phyloP scores from a whole-genome alignment of 2,797 vertebrate species.

The Pelobates cultripes region DNA sequence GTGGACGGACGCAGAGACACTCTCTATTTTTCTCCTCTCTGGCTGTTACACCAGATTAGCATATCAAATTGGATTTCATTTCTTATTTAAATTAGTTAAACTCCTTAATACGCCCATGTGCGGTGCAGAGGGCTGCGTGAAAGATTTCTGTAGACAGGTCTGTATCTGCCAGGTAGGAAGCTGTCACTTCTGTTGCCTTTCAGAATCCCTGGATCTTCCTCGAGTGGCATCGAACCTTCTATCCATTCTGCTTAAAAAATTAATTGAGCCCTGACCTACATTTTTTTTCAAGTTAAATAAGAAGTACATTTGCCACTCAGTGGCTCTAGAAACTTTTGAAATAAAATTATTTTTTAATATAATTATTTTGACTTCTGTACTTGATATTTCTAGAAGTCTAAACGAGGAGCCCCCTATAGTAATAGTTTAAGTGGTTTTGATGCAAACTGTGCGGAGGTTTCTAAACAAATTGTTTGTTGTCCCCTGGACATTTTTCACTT shows the following conservation, averaged over 20 bases:
- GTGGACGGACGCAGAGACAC: background rate
- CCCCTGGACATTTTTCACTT: too few species aligned
- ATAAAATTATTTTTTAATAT: too few species aligned
- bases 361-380: too few species aligned
- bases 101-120: slow-evolving; percentile 33
- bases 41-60: slow-evolving; percentile 50
- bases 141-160: slow-evolving; percentile 40
- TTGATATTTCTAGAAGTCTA: too few species aligned
- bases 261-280: slow-evolving; percentile 52
- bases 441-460: too few species aligned
- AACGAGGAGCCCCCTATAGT: too few species aligned
- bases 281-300: slow-evolving; percentile 1
- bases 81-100: slow-evolving; percentile 62
- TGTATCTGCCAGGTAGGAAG: background rate
- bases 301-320: too few species aligned
- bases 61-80: slow-evolving; percentile 59
- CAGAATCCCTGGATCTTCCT: slow-evolving; percentile 18
- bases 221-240: slow-evolving; percentile 29
- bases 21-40: background rate
- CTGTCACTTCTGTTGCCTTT: slow-evolving; percentile 17
- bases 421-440: too few species aligned
- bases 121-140: slow-evolving; percentile 9
- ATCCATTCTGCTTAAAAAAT: slow-evolving; percentile 51
- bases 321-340: too few species aligned
- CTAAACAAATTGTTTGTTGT: too few species aligned